These are phyloP conservation scores for Oceanites oceanicus DNA, from an alignment of 2,113 vertebrate species.

Conservation along the genomic window DNA sequence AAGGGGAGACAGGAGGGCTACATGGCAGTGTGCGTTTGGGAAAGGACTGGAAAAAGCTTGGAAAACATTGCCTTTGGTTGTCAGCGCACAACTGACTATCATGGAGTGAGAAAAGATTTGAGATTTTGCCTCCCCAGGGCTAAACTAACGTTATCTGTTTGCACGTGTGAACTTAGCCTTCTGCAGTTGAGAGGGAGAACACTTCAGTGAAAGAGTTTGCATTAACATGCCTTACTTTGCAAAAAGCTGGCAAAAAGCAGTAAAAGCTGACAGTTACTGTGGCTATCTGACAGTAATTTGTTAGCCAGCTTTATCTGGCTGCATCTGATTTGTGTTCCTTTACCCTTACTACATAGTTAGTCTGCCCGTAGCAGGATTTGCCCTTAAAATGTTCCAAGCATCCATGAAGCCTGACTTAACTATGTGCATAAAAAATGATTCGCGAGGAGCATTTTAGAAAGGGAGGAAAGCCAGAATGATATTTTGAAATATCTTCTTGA, in stretches of 20 bases:
- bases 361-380: not conserved
- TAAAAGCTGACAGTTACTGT: not conserved
- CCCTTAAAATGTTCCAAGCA: not conserved
- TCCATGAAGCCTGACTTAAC: not conserved
- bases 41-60: not conserved
- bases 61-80: not conserved
- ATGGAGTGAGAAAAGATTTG: not conserved
- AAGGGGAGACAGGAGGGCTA: not conserved
- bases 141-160: not conserved
- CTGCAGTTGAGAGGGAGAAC: not conserved
- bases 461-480: not conserved
- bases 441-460: not conserved
- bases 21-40: not conserved
- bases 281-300: not conserved
- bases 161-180: rapidly evolving
- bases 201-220: not conserved
- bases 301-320: not conserved
- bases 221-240: not conserved
- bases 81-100: not conserved
- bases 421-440: not conserved
- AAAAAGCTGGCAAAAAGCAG: not conserved
- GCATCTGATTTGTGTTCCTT: not conserved
- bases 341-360: not conserved
- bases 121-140: not conserved
- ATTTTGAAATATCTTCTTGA: not conserved